Evolutionary conservation across 2,797 vertebrate species (phyloP).

Genomic region (Parauchenoglanis ngamensis): DNA sequence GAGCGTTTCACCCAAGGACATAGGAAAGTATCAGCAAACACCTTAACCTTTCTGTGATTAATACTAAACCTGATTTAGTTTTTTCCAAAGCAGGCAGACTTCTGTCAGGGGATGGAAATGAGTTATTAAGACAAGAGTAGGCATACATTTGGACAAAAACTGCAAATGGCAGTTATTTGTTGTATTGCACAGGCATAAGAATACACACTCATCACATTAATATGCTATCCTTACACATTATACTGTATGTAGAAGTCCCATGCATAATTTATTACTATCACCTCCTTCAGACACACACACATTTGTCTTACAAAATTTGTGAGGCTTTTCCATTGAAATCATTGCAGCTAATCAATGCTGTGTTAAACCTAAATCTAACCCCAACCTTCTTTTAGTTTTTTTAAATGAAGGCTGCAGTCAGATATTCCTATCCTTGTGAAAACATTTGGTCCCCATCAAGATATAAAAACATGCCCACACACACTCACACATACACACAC

Average conservation of each 20-base stretch:
- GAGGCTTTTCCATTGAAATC: not conserved
- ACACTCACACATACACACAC: slow-evolving; percentile 13
- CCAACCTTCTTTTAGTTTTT: not conserved
- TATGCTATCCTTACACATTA: not conserved
- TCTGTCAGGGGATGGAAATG: not conserved
- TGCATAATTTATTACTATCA: not conserved
- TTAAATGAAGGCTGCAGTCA: not conserved
- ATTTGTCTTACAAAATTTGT: not conserved
- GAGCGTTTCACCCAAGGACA: slow-evolving; percentile 40
- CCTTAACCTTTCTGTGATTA: slow-evolving; percentile 37
- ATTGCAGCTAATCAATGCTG: not conserved
- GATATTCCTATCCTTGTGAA: not conserved
- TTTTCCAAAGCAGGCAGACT: not conserved
- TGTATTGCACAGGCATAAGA: not conserved
- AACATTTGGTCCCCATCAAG: not conserved
- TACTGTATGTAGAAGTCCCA: not conserved
- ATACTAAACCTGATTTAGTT: slow-evolving; percentile 28
- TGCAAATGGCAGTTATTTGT: not conserved
- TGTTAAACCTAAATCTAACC: not conserved
- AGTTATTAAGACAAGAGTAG: not conserved
- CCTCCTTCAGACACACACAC: not conserved
- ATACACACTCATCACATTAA: not conserved
- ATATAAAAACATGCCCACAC: slow-evolving; percentile 3
- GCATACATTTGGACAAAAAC: not conserved
- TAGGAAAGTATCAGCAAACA: slow-evolving; percentile 40